These are phyloP conservation scores for Thalassoma bifasciatum DNA, from an alignment of 2,113 vertebrate species.

Conservation along the genomic window DNA sequence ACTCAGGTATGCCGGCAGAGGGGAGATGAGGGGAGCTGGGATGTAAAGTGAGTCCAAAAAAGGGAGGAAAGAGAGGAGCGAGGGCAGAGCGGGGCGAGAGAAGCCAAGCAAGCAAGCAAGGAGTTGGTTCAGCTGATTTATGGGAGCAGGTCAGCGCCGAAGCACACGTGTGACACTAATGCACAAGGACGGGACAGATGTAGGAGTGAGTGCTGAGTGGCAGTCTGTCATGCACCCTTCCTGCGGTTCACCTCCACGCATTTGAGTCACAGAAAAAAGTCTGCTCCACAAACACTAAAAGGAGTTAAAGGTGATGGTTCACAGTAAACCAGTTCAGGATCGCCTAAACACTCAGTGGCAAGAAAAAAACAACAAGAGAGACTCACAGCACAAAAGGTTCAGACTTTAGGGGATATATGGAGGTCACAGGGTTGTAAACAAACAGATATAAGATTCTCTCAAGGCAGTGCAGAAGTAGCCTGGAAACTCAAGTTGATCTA, in stretches of 20 bases:
- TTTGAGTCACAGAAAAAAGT: constrained; percentile 33
- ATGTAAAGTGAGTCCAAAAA: constrained; percentile 38
- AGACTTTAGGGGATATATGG: not conserved
- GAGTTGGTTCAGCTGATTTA: constrained; percentile 63
- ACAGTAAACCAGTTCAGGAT: not conserved
- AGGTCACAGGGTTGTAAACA: no score
- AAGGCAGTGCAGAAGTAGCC: no score
- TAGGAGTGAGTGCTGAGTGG: constrained; percentile 64
- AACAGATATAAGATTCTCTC: no score
- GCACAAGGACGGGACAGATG: constrained; percentile 77
- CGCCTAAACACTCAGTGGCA: not conserved
- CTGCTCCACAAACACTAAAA: constrained; percentile 29
- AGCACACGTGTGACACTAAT: constrained; percentile 72
- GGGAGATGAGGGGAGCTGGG: constrained; percentile 39
- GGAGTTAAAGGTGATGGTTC: constrained; percentile 20
- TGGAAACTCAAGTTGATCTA: no score
- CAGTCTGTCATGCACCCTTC: constrained; percentile 64
- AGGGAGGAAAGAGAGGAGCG: not conserved
- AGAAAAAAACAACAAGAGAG: not conserved
- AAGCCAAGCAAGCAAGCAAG: constrained; percentile 21
- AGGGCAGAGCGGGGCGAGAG: constrained; percentile 25
- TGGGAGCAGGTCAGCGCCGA: constrained; percentile 65
- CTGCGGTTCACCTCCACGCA: constrained; percentile 53
- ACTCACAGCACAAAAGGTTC: not conserved
- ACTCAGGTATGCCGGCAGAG: constrained; percentile 20